Percentiles rank a stretch among this genome's conserved stretches.
phyloP scores from a whole-genome alignment of 2,113 vertebrate species.

The Eira barbara region DNA sequence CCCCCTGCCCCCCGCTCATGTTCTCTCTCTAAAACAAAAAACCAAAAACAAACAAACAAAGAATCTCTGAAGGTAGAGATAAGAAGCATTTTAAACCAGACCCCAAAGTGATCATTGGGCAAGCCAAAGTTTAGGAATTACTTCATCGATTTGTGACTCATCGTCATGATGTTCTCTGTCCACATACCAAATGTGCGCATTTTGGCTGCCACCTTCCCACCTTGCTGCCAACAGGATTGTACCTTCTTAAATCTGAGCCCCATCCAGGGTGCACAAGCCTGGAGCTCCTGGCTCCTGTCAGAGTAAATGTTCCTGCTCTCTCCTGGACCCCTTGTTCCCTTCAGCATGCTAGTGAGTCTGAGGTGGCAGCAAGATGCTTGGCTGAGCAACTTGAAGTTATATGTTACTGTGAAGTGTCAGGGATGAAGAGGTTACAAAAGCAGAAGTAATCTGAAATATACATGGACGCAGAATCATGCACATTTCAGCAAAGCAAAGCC shows the following conservation, averaged over 20 bases:
- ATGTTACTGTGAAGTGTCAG: neutral
- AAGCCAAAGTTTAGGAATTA: neutral
- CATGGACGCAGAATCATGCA: neutral
- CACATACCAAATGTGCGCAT: neutral
- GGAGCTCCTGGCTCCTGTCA: neutral
- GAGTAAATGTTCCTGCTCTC: neutral
- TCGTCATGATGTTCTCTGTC: neutral
- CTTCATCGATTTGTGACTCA: neutral
- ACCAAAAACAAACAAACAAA: no score
- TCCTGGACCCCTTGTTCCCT: neutral
- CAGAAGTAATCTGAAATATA: neutral
- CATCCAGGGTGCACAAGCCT: neutral
- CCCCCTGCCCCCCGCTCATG: neutral
- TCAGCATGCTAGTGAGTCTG: neutral
- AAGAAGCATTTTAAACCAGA: neutral
- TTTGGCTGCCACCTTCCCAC: neutral
- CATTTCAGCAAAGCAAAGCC: neutral
- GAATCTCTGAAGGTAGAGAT: neutral
- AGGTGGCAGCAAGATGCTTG: neutral
- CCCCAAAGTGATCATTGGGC: neutral
- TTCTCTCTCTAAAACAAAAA: neutral
- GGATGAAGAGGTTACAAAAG: neutral
- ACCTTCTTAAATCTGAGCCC: neutral
- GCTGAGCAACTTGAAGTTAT: neutral
- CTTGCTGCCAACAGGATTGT: neutral